Conservation (phyloP, 2,888 invertebrate species). For the Dynastes hyllus region DNA sequence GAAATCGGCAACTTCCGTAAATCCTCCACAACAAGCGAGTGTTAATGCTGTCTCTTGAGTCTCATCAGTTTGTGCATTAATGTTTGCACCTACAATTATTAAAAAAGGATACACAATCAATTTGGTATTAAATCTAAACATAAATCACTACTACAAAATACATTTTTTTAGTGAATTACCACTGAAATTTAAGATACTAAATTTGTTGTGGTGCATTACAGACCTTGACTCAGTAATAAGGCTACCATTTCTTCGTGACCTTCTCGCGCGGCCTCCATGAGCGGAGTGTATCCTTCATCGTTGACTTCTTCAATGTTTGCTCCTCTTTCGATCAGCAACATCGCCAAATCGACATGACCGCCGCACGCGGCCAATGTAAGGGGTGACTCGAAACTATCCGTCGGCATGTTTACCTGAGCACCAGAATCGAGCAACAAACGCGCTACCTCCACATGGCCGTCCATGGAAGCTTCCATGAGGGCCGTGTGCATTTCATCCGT, state of each 20-base stretch:
- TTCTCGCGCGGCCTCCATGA: slow-evolving; percentile 99
- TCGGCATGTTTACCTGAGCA: slow-evolving; percentile 99
- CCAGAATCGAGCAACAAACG: slow-evolving; percentile 94
- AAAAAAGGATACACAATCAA: background rate
- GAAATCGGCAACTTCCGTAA: slow-evolving; percentile 95
- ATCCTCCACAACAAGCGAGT: slow-evolving; percentile 95
- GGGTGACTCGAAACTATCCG: slow-evolving; percentile 99
- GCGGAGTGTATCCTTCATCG: slow-evolving; percentile 98
- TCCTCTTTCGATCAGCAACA: slow-evolving; percentile 95
- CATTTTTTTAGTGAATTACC: background rate
- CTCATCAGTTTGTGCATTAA: slow-evolving; percentile 99
- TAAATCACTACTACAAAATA: too few species aligned
- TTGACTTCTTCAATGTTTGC: slow-evolving; percentile 99
- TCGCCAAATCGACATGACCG: slow-evolving; percentile 97
- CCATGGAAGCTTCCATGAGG: slow-evolving; percentile 99
- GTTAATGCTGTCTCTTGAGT: slow-evolving; percentile 98
- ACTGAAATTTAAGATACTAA: slow-evolving; percentile 12
- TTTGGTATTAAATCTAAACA: slow-evolving; percentile 2
- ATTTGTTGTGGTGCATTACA: slow-evolving; percentile 2
- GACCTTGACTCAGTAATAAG: slow-evolving; percentile 89
- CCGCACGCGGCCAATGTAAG: slow-evolving; percentile 98
- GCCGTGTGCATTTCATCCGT: slow-evolving; percentile 99
- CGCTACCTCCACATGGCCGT: slow-evolving; percentile 99
- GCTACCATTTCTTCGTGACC: slow-evolving; percentile 99
- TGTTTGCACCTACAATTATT: slow-evolving; percentile 82